Percentiles rank a stretch among this genome's conserved stretches.
These are phyloP conservation scores for Malthinus seriepunctatus DNA, from an alignment of 2,888 invertebrate genomes.

Conservation along the genomic window DNA sequence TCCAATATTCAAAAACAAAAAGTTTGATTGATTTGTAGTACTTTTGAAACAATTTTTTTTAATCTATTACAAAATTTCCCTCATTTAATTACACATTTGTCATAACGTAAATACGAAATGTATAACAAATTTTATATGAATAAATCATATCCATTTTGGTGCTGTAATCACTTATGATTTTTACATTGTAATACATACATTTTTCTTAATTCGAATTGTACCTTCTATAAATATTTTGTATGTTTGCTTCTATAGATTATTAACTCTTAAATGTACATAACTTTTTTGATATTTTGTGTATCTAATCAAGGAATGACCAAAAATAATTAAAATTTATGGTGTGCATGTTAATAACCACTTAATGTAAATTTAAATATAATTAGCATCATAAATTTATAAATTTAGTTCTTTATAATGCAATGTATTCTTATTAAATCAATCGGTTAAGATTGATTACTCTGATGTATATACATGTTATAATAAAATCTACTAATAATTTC, in stretches of 20 bases:
- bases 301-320: slow-evolving; percentile 39
- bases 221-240: slow-evolving; percentile 18
- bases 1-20: too few relatives aligned
- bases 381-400: slow-evolving; percentile 32
- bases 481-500: slow-evolving; percentile 34
- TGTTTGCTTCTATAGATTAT: slow-evolving; percentile 18
- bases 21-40: too few relatives aligned
- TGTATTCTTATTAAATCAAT: slow-evolving; percentile 43
- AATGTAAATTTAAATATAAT: slow-evolving; percentile 44
- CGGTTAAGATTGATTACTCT: slow-evolving; percentile 38
- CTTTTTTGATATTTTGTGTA: slow-evolving; percentile 13
- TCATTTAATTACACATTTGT: too few relatives aligned
- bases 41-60: too few relatives aligned
- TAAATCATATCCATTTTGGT: slow-evolving; percentile 36
- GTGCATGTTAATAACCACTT: slow-evolving; percentile 36
- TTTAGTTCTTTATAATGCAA: slow-evolving; percentile 36
- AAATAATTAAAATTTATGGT: slow-evolving; percentile 33
- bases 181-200: slow-evolving; percentile 17
- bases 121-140: slow-evolving; percentile 14
- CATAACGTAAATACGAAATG: too few relatives aligned
- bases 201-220: slow-evolving; percentile 13
- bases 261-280: slow-evolving; percentile 14
- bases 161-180: slow-evolving; percentile 16
- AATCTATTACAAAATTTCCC: too few relatives aligned
- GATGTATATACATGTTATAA: slow-evolving; percentile 47